These are phyloP conservation scores for Hyposmocoma kahamanoa DNA, from an alignment of 1,140 invertebrate genomes.

Conservation along the genomic window DNA sequence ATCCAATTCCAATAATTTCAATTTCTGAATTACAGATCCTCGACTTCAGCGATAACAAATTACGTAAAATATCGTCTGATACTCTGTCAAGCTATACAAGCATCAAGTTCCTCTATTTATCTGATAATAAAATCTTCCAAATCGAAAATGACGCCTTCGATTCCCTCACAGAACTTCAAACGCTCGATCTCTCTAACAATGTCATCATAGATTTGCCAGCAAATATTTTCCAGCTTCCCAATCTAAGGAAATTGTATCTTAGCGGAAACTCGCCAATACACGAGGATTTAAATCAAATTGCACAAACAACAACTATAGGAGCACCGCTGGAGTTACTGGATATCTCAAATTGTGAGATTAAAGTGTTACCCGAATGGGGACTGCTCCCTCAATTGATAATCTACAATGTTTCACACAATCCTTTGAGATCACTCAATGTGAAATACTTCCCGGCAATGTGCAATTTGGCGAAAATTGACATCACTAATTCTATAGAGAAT, in stretches of 20 bases:
- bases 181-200: constrained; percentile 76
- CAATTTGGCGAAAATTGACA: constrained; percentile 56
- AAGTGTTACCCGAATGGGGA: constrained; percentile 72
- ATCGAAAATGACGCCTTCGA: constrained; percentile 74
- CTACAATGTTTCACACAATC: constrained; percentile 67
- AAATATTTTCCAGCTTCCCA: constrained; percentile 73
- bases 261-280: constrained; percentile 73
- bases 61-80: constrained; percentile 72
- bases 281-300: constrained; percentile 46
- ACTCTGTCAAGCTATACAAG: constrained; percentile 74
- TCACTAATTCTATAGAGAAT: constrained; percentile 51
- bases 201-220: constrained; percentile 73
- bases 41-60: constrained; percentile 77
- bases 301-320: constrained; percentile 67
- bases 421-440: constrained; percentile 36
- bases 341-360: constrained; percentile 72
- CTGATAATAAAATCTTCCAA: constrained; percentile 76
- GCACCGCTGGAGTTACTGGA: constrained; percentile 74
- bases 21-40: constrained; percentile 78
- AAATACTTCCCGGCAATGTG: constrained; percentile 58
- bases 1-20: too few relatives aligned
- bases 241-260: constrained; percentile 75
- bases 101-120: constrained; percentile 75
- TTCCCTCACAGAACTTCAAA: constrained; percentile 68
- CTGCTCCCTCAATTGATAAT: constrained; percentile 59